These are phyloP conservation scores for Busseola fusca DNA, from an alignment of 2,888 invertebrate species.

Conservation along the genomic window DNA sequence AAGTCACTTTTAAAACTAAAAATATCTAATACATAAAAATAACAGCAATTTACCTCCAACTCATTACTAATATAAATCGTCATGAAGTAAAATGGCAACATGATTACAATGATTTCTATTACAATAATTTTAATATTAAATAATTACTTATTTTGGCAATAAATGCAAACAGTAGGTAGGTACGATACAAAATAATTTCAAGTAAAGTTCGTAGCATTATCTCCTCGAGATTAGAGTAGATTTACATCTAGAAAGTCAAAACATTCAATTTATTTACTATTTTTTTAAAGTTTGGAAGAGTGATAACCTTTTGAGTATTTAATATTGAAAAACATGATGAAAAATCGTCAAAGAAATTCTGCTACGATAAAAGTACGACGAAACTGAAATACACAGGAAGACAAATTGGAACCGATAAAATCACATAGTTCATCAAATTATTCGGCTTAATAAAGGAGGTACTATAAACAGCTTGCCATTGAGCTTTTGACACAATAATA, in stretches of 20 bases:
- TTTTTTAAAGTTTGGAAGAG: slow-evolving; percentile 39
- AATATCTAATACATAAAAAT: slow-evolving; percentile 55
- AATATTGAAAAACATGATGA: slow-evolving; percentile 35
- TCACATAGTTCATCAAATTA: slow-evolving; percentile 51
- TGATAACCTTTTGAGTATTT: slow-evolving; percentile 55
- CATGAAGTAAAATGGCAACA: slow-evolving; percentile 74
- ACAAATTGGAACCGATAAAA: slow-evolving; percentile 63
- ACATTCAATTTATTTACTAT: slow-evolving; percentile 40
- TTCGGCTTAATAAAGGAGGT: slow-evolving; percentile 28
- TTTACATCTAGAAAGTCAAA: slow-evolving; percentile 47
- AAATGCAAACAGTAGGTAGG: slow-evolving; percentile 62
- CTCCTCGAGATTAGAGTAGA: slow-evolving; percentile 52
- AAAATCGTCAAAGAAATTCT: slow-evolving; percentile 48
- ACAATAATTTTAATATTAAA: slow-evolving; percentile 60
- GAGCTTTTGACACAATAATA: slow-evolving; percentile 84
- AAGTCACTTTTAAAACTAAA: slow-evolving; percentile 59
- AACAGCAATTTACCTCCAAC: slow-evolving; percentile 60
- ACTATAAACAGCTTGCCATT: slow-evolving; percentile 70
- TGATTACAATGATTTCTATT: slow-evolving; percentile 65
- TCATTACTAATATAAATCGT: slow-evolving; percentile 59
- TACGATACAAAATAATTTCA: slow-evolving; percentile 55
- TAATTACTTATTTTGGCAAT: slow-evolving; percentile 63
- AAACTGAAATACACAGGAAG: slow-evolving; percentile 68
- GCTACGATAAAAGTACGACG: slow-evolving; percentile 48
- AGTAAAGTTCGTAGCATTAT: slow-evolving; percentile 55